Percentiles rank a stretch among this genome's conserved stretches.
Conservation (phyloP, 2,113 vertebrate species). For the Capreolus pygargus region DNA sequence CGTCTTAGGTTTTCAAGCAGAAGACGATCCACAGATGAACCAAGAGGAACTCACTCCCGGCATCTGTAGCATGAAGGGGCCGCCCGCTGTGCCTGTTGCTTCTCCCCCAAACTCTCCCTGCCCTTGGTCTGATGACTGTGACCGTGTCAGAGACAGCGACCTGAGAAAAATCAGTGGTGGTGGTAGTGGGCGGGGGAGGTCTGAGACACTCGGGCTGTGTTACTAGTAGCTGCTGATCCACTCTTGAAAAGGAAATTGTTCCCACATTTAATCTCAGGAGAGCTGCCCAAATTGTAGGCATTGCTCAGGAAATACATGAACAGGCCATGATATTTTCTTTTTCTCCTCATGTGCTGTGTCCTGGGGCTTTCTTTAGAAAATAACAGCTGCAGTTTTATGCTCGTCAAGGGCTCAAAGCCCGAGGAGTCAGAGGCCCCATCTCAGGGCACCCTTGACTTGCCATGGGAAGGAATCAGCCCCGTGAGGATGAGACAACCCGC, state of each 20-base stretch:
- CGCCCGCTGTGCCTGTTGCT: not conserved
- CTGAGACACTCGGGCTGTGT: not conserved
- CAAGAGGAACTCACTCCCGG: not conserved
- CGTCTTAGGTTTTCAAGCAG: not conserved
- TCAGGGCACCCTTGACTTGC: not conserved
- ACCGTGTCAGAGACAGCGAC: not conserved
- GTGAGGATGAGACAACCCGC: not conserved
- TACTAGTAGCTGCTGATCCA: not conserved
- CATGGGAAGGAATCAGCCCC: not conserved
- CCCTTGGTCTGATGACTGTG: not conserved
- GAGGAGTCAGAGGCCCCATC: not conserved
- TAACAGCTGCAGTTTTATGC: not conserved
- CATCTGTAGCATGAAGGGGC: rapidly evolving
- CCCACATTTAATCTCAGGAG: not conserved
- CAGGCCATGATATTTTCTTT: not conserved
- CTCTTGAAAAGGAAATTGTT: not conserved
- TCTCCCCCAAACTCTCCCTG: not conserved
- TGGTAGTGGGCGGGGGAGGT: not conserved
- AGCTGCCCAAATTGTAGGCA: too few relatives aligned
- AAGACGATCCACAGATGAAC: not conserved
- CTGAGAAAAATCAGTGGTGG: not conserved
- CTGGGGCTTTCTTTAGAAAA: not conserved
- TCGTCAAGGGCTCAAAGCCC: not conserved
- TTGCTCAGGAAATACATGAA: not conserved
- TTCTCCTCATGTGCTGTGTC: not conserved